Evolutionary conservation across 2,888 invertebrate species (phyloP), one percentile per base, ranked within the genome.

Genomic region (Diarsia mendica): DNA sequence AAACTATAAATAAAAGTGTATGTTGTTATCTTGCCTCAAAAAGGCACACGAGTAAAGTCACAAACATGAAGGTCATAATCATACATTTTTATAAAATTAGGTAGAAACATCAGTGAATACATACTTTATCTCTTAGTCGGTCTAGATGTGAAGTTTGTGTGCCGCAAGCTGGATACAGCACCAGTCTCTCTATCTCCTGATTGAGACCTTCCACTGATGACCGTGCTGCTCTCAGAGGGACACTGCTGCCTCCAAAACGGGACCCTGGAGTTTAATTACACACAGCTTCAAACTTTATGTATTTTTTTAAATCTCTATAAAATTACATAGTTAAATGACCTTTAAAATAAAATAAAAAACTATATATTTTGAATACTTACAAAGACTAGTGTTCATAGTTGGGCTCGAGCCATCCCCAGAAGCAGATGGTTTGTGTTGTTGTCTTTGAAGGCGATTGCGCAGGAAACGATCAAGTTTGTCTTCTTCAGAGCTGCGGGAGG

Each of bases 141-240:
- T 96, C 96, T 51, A 95, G 86, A 82, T 95, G 95, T 58, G 96
- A 94, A 23, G 96, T 96, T 83, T 96, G 96, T 2, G 96, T 96
- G 72, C 96, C 96, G 79, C 96, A 95, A 33, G 96, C 97, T 11
- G 97, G 96, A 79, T 94, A 95, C 67, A 98, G 95, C 76, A 98
- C 98, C 77, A 98, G 97, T 91, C 97, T 97, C 94, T 98, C 98
- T 82, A 98, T 98, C 95, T 98, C 98, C 93, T 98, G 98, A 94
- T 98, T 98, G 33, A 98, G 97, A 39, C 98, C 98, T 94, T 99
- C 98, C 20, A 98, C 98, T 63, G 98, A 98, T 84, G 98, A 98
- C 72, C 98, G 97, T 92, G 98, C 98, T 75, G 98, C 98, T 89
- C 98, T 97, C 88, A 97, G 95, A 55, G 97, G 97, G 61, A 97